These are phyloP conservation scores for Perizoma flavofasciatum DNA, from an alignment of 2,888 invertebrate species.

Conservation along the genomic window DNA sequence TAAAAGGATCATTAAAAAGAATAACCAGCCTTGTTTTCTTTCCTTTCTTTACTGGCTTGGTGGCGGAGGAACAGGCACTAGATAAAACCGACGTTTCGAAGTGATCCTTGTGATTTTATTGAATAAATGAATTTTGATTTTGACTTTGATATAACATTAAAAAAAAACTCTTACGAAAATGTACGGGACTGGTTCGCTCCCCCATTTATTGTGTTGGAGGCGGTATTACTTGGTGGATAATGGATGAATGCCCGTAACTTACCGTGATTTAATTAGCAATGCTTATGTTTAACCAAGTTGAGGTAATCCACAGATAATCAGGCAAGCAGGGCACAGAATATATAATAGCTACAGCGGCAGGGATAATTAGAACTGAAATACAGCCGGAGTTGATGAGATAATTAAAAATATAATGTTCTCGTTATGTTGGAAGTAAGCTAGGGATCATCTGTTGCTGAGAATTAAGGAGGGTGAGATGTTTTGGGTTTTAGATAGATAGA, in stretches of 20 bases:
- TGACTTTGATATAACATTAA: too few species aligned
- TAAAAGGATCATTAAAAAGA: too few species aligned
- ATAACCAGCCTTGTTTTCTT: too few species aligned
- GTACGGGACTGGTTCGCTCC: too few species aligned
- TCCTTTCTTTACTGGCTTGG: too few species aligned
- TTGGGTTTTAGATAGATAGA: not conserved
- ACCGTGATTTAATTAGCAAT: slow-evolving; percentile 2
- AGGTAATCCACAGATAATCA: slow-evolving; percentile 14
- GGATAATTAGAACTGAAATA: slow-evolving; percentile 25
- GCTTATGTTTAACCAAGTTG: slow-evolving; percentile 6
- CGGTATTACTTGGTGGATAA: not conserved
- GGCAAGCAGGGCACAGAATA: slow-evolving; percentile 5
- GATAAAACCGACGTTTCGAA: too few species aligned
- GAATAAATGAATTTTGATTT: too few species aligned
- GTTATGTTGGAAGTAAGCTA: slow-evolving; percentile 7
- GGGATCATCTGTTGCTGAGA: slow-evolving; percentile 1
- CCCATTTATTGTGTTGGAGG: too few species aligned
- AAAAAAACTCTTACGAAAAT: too few species aligned
- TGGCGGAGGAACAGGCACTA: too few species aligned
- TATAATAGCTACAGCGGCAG: slow-evolving; percentile 8
- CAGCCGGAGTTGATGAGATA: slow-evolving; percentile 11
- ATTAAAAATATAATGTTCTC: slow-evolving; percentile 25
- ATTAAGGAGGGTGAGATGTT: not conserved
- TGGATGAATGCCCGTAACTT: not conserved
- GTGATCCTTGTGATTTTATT: too few species aligned